Base-by-base conservation (phyloP, 2,888 invertebrate genomes). In the Melinaea menophilus region DNA sequence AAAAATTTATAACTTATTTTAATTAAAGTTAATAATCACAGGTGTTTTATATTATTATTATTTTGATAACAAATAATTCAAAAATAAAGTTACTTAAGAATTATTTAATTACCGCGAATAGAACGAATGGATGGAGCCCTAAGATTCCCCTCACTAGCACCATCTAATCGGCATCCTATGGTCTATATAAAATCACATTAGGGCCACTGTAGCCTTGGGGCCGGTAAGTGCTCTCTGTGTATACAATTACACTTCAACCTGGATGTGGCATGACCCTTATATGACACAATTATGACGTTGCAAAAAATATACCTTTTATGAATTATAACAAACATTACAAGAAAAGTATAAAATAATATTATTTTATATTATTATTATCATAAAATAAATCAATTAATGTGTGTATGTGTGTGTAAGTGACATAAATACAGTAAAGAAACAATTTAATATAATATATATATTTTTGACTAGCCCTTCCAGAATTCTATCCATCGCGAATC, bases 141-240 rank as follows among this genome's bases (percentile, higher is more conserved):
- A 62, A 67, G 68, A 61, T 63, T 69, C 72, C 73, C 74, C 75
- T 73, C 72, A 72, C 73, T 72, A 73, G 75, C 72, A 71, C 73
- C 76, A 72, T 80, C 79, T 81, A 82, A 82, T 81, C 81, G 82
- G 73, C 77, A 80, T 81, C 77, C 80, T 80, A 81, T 81, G 87
- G 86, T 81, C 84, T 84, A 85, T 80, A 87, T 85, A 86, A 88
- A 89, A 88, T 88, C 87, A 88, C 85, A 87, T 88, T 86, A 88
- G 81, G 80, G 79, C 75, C 79, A 77, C 79, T 79, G 82, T 79
- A 79, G 84, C 85, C 82, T 79, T 76, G 76, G 81, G 86, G 81
- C 71, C 72, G 72, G 77, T 68, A 70, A 75, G 75, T 76, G 76
- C 61, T 58, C 57, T 45, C 73, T 9, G 47, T 72, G 75, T 58